Evolutionary conservation across 2,113 vertebrate genomes (phyloP), one percentile per base, ranked within the genome.

Genomic region (Bos indicus): DNA sequence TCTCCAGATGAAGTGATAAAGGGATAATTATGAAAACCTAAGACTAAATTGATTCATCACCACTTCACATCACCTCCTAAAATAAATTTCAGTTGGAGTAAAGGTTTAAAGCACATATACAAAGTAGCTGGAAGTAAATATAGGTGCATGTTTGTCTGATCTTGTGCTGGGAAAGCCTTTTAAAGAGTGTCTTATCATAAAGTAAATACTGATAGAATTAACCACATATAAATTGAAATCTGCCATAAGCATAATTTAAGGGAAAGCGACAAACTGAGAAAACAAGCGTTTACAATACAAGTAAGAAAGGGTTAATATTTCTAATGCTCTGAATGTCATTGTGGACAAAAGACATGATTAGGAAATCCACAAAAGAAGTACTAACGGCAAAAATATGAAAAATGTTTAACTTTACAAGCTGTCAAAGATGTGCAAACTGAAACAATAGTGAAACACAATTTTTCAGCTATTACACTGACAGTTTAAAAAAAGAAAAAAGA

Each of bases 381-480:
- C 36, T 62, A 94, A 57, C 3, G 0, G 86, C 60, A 86, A 96
- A 97, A 91, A 78, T 62, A 85, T 90, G 88, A 96, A 95, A 97
- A 96, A 74, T 88, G 71, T 95, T 93, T 95, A 85, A 92, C 84
- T 92, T 96, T 88, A 81, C 83, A 85, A 88, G 95, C 86, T 97
- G 97, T 95, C 92, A 92, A n/a, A 91, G 81, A 94, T 28, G 81
- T 93, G 94, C 85, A 93, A 93, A 93, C 87, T 43, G 92, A 96
- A 90, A 97, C 59, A 88, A 94, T 51, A 40, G 93, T 56, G 83
- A 89, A 71, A 88, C 36, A 43, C 43, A 46, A 14, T 43, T 91
- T 94, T 93, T 71, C 87, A 89, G 88, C 88, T 33, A n/a, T 64
- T 28, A 89, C 25, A 52, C 1, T 71, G 62, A 82, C 95, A 87